Evolutionary conservation across 2,797 vertebrate species (phyloP).

Genomic region (Pangasius krempfi): DNA sequence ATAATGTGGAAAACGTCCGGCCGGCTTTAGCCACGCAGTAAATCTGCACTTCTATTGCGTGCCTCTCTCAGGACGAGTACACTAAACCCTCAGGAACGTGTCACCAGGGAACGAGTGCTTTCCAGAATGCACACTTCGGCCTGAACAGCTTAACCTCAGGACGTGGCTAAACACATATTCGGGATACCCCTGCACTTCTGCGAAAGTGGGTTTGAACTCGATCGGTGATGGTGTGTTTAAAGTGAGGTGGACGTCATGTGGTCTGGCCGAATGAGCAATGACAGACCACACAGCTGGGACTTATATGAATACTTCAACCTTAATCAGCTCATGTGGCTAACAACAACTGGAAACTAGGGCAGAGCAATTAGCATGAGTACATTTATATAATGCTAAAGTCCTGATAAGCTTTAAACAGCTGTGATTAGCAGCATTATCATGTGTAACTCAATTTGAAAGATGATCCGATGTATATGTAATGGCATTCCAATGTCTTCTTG

Average conservation of each 20-base stretch:
- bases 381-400: constrained; percentile 8
- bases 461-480: neutral
- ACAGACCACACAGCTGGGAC: constrained; percentile 34
- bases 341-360: neutral
- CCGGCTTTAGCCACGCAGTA: constrained; percentile 25
- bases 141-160: neutral
- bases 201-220: constrained; percentile 11
- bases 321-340: constrained; percentile 4
- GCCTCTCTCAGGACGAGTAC: constrained; percentile 27
- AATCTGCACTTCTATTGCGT: constrained; percentile 31
- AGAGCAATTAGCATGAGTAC: constrained; percentile 1
- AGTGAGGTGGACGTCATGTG: constrained; percentile 3
- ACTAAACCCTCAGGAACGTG: constrained; percentile 27
- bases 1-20: constrained; percentile 53
- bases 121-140: neutral
- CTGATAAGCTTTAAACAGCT: neutral
- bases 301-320: neutral
- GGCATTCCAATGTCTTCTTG: neutral
- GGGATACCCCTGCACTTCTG: constrained; percentile 1
- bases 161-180: neutral
- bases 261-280: constrained; percentile 33
- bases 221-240: neutral
- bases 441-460: neutral
- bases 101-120: constrained; percentile 6
- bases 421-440: neutral